Conservation (phyloP, 2,113 vertebrate genomes). For the Diadophis punctatus region DNA sequence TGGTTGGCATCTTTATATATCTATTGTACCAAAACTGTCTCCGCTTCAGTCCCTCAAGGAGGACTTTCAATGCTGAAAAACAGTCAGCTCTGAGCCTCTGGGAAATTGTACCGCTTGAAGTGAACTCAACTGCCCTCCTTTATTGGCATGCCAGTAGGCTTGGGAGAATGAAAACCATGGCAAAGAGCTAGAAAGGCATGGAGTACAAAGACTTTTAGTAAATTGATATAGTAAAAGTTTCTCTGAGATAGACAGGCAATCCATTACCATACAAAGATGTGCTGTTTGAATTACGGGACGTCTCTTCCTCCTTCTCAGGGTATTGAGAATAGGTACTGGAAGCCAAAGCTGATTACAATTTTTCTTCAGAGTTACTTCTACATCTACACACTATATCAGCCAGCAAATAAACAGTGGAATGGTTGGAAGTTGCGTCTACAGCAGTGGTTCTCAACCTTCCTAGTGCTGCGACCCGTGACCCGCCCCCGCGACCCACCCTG, state of each 20-base stretch:
- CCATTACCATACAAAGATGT: neutral
- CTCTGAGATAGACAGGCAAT: constrained; percentile 33
- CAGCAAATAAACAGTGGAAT: neutral
- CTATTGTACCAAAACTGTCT: constrained; percentile 11
- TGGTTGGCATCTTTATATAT: constrained; percentile 17
- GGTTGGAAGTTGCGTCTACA: neutral
- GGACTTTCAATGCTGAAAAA: constrained; percentile 31
- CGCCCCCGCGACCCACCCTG: too few species aligned
- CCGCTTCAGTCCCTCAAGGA: constrained; percentile 33
- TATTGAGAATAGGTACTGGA: neutral
- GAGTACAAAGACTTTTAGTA: constrained; percentile 45
- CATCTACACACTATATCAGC: neutral
- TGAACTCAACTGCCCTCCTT: constrained; percentile 12
- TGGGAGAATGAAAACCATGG: constrained; percentile 21
- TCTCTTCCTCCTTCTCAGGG: neutral
- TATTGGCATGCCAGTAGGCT: constrained; percentile 35
- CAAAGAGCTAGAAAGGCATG: constrained; percentile 26
- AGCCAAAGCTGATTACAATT: neutral
- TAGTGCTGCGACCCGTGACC: too few species aligned
- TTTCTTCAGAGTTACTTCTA: neutral
- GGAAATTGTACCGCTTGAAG: constrained; percentile 11
- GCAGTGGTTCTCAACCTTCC: too few species aligned
- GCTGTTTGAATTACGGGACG: neutral
- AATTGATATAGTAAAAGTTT: constrained; percentile 39
- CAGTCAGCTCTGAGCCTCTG: neutral